Percentiles rank a stretch among this genome's conserved stretches.
Conservation (phyloP, 1,140 invertebrate genomes). For the Campodea augens region DNA sequence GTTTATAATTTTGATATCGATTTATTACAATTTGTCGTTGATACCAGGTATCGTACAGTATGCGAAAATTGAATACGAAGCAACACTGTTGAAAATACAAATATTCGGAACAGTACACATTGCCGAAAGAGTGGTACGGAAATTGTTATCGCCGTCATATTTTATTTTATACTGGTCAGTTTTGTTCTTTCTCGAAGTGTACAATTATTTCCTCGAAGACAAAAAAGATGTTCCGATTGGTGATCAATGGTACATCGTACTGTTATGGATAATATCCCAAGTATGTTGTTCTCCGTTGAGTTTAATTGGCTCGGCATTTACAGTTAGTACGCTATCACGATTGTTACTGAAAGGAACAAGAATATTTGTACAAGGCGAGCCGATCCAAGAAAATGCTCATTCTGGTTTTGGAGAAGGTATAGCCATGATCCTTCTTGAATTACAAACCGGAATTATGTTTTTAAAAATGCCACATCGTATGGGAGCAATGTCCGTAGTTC, state of each 20-base stretch:
- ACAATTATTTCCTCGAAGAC: slow-evolving; percentile 13
- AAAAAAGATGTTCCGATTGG: neutral
- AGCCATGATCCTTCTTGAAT: slow-evolving; percentile 31
- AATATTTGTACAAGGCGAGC: slow-evolving; percentile 25
- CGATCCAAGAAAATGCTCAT: slow-evolving; percentile 24
- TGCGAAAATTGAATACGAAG: slow-evolving; percentile 20
- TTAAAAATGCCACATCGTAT: slow-evolving; percentile 30
- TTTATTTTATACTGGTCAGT: slow-evolving; percentile 29
- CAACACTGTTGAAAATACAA: slow-evolving; percentile 16
- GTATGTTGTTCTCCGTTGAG: slow-evolving; percentile 32
- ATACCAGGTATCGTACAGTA: slow-evolving; percentile 25
- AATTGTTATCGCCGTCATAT: slow-evolving; percentile 26
- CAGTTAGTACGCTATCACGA: slow-evolving; percentile 30
- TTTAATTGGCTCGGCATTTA: slow-evolving; percentile 30
- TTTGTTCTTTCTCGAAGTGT: slow-evolving; percentile 24
- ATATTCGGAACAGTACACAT: slow-evolving; percentile 23
- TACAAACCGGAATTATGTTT: slow-evolving; percentile 32
- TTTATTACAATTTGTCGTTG: slow-evolving; percentile 24
- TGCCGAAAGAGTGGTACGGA: slow-evolving; percentile 22
- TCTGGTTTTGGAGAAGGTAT: slow-evolving; percentile 35
- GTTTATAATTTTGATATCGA: slow-evolving; percentile 25
- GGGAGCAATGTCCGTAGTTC: slow-evolving; percentile 31
- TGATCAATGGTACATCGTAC: slow-evolving; percentile 24
- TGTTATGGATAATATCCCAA: slow-evolving; percentile 27
- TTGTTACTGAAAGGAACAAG: slow-evolving; percentile 27